These are phyloP conservation scores for Coelinius sp. DNA, from an alignment of 2,888 invertebrate species.

Conservation along the genomic window DNA sequence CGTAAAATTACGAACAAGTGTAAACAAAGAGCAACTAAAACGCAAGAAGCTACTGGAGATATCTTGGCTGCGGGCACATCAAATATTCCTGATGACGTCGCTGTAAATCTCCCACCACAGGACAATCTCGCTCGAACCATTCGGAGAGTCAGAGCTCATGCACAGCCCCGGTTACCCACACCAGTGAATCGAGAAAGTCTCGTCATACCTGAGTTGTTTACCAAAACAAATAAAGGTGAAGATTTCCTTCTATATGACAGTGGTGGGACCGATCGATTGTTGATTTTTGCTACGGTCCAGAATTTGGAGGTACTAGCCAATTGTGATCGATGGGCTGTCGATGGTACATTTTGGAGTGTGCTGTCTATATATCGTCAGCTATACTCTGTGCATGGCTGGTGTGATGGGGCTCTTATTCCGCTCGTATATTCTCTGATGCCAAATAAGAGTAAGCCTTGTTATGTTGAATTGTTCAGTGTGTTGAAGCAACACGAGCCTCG, in stretches of 20 bases:
- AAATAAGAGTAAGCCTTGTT: neutral
- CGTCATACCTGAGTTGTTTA: neutral
- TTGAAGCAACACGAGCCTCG: neutral
- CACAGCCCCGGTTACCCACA: neutral
- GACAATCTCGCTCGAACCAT: neutral
- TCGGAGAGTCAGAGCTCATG: neutral
- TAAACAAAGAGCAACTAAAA: neutral
- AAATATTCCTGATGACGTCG: neutral
- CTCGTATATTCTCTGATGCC: neutral
- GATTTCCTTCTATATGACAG: conserved; percentile 24
- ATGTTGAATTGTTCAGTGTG: neutral
- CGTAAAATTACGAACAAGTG: neutral
- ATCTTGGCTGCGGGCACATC: neutral
- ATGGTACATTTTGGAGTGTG: conserved; percentile 25
- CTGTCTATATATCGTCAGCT: neutral
- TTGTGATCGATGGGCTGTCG: conserved; percentile 17
- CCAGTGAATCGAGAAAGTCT: neutral
- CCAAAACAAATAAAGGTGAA: neutral
- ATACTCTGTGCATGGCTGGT: neutral
- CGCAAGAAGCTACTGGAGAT: neutral
- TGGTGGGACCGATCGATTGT: conserved; percentile 17
- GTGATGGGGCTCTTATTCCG: neutral
- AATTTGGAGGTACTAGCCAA: conserved; percentile 23
- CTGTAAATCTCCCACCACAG: neutral
- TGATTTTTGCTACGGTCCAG: conserved; percentile 21